Evolutionary conservation across 1,140 invertebrate species (phyloP), one percentile per base, ranked within the genome.

Genomic region (Nebria ingens): DNA sequence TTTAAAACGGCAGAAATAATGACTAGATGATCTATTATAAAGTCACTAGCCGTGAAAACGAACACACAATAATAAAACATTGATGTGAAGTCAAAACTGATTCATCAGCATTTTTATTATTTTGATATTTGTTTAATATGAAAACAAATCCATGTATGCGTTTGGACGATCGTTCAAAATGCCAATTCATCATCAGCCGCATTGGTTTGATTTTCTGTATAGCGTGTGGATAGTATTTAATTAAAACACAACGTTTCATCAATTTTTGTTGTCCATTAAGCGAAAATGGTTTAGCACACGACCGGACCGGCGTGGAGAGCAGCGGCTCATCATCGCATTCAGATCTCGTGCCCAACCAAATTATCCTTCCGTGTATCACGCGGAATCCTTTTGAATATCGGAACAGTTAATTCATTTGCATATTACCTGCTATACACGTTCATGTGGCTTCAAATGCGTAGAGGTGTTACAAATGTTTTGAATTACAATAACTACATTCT

Each of bases 41-140:
- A 29, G 13, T 29, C 4, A 29, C 25, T 6, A 29, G 13, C 25
- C 4, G 25, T 29, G 4, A 6, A 4, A 29, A 29, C 13, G 13
- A 29, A 29, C 25, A 29, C 4, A 29, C n/a, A n/a, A n/a, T n/a
- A n/a, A n/a, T n/a, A n/a, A n/a, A 45, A 45, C 40, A 17, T 17
- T 6, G 15, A 9, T 45, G 40, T 45, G 9, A 45, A 12, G 9
- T 45, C n/a, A n/a, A n/a, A n/a, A n/a, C 40, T 45, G 40, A 45
- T 45, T 45, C 9, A 45, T 45, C 40, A 45, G 40, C 17, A 45
- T 12, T 45, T 45, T 45, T 45, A 45, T 45, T 45, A 45, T 45
- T n/a, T 45, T 45, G 40, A 45, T 45, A 17, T 45, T 45, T 45
- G 40, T 45, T 45, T 17, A 45, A 17, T 6, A 17, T 45, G 17